Base-by-base conservation (phyloP, 2,113 vertebrate species). In the Narcine bancroftii region DNA sequence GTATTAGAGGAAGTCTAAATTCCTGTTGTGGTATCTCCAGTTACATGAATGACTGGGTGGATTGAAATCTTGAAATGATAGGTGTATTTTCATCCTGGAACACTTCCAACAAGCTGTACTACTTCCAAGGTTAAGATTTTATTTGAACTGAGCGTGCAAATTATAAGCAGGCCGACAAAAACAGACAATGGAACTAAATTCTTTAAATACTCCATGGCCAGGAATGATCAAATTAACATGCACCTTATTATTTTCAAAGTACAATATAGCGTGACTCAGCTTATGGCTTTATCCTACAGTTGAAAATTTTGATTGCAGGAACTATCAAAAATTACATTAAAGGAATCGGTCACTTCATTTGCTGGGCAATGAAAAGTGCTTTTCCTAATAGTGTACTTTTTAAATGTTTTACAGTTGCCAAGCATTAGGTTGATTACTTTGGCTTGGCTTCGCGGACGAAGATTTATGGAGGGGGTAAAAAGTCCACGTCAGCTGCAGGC, bases 191-290 rank as follows among this genome's bases (percentile, higher is more conserved):
- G 53, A 60, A 87, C n/a, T 87, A n/a, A 36, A 87, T 87, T 87
- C 15, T 87, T 63, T 63, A 60, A 63, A 56, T 36, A 36, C 53
- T 29, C 33, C 33, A 36, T 60, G n/a, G 53, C 53, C 36, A 60
- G 50, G 29, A 60, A 87, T 29, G n/a, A 87, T 87, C 83, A 87
- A 60, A 87, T 87, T 83, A 83, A 83, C 79, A 29, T 87, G 4
- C n/a, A 87, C 56, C 7, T 33, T 63, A 63, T 87, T 87, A 56
- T 63, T 87, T n/a, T 87, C 19, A 36, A 87, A 87, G 15, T n/a
- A 87, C 53, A n/a, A 17, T 26, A 9, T 36, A 17, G 19, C 3
- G 15, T 63, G 56, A 17, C 76, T 63, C 56, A 87, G 83, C 47
- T 50, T 83, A 50, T 36, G 5, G n/a, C 56, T 87, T 60, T 5